Evolutionary conservation across 2,888 invertebrate species (phyloP).

Genomic region (Eupithecia insigniata): DNA sequence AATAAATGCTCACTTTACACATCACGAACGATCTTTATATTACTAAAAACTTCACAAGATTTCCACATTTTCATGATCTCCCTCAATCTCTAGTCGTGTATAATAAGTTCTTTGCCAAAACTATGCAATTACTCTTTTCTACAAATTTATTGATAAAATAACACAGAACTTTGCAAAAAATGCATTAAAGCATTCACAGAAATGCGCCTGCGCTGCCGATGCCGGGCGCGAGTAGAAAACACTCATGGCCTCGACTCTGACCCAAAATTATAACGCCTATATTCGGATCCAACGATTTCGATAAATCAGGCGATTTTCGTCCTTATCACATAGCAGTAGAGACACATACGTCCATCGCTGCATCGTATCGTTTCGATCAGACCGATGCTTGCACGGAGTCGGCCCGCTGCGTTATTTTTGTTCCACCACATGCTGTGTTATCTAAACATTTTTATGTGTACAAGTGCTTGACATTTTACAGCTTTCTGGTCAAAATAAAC

Average conservation of each 20-base stretch:
- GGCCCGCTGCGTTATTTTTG: constrained; percentile 71
- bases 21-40: neutral
- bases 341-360: neutral
- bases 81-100: neutral
- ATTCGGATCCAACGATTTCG: neutral
- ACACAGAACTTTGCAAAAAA: neutral
- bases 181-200: neutral
- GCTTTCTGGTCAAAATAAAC: constrained; percentile 12
- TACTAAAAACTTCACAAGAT: neutral
- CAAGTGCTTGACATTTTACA: constrained; percentile 10
- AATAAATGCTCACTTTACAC: neutral
- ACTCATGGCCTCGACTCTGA: constrained; percentile 1
- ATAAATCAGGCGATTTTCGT: neutral
- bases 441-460: constrained; percentile 50
- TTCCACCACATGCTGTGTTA: constrained; percentile 66
- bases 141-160: neutral
- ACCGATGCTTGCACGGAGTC: constrained; percentile 3
- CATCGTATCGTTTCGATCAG: neutral
- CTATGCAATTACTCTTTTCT: neutral
- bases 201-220: neutral
- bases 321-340: neutral
- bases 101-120: neutral
- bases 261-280: neutral
- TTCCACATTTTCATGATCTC: neutral
- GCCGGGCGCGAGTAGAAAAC: neutral